Percentiles rank a stretch among this genome's conserved stretches.
phyloP scores from a whole-genome alignment of 2,888 invertebrate species.

The Desoria tigrina region DNA sequence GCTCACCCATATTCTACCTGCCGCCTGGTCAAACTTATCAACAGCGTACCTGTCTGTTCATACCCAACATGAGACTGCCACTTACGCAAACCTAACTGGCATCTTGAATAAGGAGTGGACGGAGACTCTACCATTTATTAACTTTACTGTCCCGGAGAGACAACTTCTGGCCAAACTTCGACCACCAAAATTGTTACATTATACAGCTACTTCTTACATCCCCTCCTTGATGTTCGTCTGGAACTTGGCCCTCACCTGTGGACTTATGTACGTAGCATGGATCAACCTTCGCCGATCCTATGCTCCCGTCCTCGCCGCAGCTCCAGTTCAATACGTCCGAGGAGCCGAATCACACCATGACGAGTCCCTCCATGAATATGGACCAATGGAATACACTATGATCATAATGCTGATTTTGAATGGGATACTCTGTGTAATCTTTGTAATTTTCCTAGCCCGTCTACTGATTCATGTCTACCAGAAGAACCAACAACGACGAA shows the following conservation, averaged over 20 bases:
- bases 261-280: conserved; percentile 2
- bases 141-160: conserved; percentile 9
- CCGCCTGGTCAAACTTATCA: conserved; percentile 11
- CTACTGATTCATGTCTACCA: no score
- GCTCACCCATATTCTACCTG: conserved; percentile 12
- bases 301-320: not conserved
- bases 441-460: not conserved
- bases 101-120: conserved; percentile 25
- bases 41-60: conserved; percentile 12
- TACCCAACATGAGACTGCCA: conserved; percentile 18
- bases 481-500: no score
- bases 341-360: not conserved
- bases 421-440: not conserved
- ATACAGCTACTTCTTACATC: conserved; percentile 2
- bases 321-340: conserved; percentile 2
- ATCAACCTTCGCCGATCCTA: not conserved
- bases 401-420: not conserved
- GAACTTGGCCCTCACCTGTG: conserved; percentile 8
- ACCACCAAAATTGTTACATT: conserved; percentile 9
- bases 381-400: not conserved
- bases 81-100: conserved; percentile 19
- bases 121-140: not conserved
- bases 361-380: not conserved
- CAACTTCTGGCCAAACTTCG: not conserved
- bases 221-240: conserved; percentile 12